Evolutionary conservation across 2,797 vertebrate species (phyloP), one percentile per base, ranked within the genome.

Genomic region (Odontamblyopus rebecca): DNA sequence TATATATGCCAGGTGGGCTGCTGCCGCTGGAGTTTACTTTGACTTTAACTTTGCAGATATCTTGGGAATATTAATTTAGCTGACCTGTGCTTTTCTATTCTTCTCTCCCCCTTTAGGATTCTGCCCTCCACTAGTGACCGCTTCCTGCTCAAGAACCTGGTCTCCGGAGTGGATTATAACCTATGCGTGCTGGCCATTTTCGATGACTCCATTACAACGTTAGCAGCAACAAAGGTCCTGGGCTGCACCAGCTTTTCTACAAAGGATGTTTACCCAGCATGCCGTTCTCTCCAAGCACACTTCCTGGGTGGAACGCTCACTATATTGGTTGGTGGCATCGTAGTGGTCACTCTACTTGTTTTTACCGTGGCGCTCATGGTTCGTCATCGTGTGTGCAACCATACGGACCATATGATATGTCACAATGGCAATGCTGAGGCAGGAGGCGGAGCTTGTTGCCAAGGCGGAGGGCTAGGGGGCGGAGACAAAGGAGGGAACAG

Each of bases 291-390:
- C 48, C 96, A 96, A 56, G 96, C 95, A 71, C 96, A 96, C 64
- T 96, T 97, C 91, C 89, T 97, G 78, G 96, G 96, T 0, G 96
- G 96, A 59, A 97, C 96, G 0, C 92, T 97, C 86, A 97, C 96
- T 0, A 95, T 98, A 77, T 89, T 96, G 13, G 95, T 97, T 2
- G 96, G 96, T 0, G 96, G 96, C 0, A 92, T 97, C 44, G 94
- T 97, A 1, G 96, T 97, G 19, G 96, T 95, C 50, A 95, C 95
- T 50, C 82, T 98, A 68, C 93, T 98, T 70, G 95, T 98, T 81
- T 98, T 97, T 87, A 96, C 95, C 0, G 95, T 97, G 74, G 95
- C 93, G 51, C 94, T 97, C 89, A 96, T 97, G 95, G 95, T 97
- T 75, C 94, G 95, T 77, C 95, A 96, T 83, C 94, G 96, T 5